Evolutionary conservation across 2,113 vertebrate species (phyloP).

Genomic region (Erythrocercus mccallii): DNA sequence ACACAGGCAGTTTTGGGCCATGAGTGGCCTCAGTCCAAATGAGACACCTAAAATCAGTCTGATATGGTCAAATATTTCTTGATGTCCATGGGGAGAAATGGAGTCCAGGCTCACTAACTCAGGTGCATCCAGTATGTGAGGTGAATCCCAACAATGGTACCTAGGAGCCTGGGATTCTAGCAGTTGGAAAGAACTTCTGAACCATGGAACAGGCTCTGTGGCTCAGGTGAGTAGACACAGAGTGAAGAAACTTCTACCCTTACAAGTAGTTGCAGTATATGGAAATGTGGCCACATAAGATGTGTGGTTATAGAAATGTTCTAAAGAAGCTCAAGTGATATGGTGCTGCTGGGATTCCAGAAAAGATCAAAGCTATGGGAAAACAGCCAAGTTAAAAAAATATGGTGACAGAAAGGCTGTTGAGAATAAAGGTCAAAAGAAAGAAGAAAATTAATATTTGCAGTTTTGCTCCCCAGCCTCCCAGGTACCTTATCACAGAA

Average conservation of each 20-base stretch:
- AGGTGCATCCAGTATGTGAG: rapidly evolving
- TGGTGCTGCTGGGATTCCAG: neutral
- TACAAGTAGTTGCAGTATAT: neutral
- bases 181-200: neutral
- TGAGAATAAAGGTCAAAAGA: neutral
- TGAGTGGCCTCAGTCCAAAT: neutral
- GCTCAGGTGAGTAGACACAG: neutral
- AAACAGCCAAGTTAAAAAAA: neutral
- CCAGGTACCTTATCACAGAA: neutral
- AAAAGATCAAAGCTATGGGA: neutral
- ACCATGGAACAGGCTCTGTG: neutral
- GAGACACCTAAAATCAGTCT: neutral
- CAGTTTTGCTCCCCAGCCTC: neutral
- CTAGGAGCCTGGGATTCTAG: neutral
- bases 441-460: neutral
- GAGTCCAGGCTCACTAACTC: neutral
- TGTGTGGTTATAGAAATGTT: neutral
- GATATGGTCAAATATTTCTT: neutral
- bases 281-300: neutral
- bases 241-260: neutral
- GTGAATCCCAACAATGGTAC: neutral
- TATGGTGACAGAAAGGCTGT: neutral
- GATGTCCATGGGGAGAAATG: neutral
- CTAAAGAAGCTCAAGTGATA: neutral
- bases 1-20: neutral